These are phyloP conservation scores for Stegostoma tigrinum DNA, from an alignment of 2,113 vertebrate species.

Conservation along the genomic window DNA sequence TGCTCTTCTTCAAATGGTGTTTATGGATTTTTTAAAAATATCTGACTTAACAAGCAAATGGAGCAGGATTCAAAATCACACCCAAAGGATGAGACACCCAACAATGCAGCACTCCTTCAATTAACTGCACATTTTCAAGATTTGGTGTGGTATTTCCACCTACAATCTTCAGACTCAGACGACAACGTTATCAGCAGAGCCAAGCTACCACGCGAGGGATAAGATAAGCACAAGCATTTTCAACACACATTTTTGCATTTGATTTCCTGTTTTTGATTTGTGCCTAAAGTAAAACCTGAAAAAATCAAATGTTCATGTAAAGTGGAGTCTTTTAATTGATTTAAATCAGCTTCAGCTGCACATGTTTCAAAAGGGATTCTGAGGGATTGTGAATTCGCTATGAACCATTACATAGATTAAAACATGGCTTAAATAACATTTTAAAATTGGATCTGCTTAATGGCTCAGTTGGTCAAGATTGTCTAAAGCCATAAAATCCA, in stretches of 20 bases:
- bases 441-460: neutral
- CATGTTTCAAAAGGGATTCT: neutral
- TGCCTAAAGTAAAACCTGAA: slow-evolving; percentile 6
- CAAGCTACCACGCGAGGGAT: neutral
- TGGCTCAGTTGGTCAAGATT: neutral
- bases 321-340: neutral
- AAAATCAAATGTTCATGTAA: neutral
- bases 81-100: neutral
- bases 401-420: neutral
- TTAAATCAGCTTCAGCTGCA: neutral
- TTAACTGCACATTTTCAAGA: too few species aligned
- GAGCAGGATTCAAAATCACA: neutral
- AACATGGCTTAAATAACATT: neutral
- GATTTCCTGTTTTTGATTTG: neutral
- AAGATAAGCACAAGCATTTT: slow-evolving; percentile 10
- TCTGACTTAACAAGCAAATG: neutral
- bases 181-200: neutral
- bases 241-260: neutral
- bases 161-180: neutral
- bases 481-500: neutral
- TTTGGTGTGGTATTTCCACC: neutral
- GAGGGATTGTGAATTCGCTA: neutral
- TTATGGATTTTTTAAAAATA: neutral
- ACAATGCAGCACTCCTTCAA: neutral
- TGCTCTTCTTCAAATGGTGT: neutral